Percentiles rank a stretch among this genome's conserved stretches.
These are phyloP conservation scores for Erebia ligea DNA, from an alignment of 2,888 invertebrate species.

Conservation along the genomic window DNA sequence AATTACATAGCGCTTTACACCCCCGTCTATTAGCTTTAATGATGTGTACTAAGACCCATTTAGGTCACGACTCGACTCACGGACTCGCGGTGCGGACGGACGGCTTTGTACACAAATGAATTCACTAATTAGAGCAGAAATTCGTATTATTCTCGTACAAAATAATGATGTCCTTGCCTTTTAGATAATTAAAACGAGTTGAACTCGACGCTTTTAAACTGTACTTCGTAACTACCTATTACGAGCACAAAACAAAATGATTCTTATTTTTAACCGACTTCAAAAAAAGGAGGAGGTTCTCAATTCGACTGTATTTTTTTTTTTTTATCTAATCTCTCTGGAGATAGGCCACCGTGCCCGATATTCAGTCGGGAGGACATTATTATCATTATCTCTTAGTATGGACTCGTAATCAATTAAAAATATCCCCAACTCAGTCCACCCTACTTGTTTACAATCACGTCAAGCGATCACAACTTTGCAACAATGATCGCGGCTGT, in stretches of 20 bases:
- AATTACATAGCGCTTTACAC: background rate
- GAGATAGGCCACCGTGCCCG: too few species aligned
- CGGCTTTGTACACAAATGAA: conserved; percentile 4
- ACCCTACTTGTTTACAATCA: conserved; percentile 6
- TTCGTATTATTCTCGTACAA: background rate
- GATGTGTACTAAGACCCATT: conserved; percentile 12
- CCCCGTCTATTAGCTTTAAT: background rate
- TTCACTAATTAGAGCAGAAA: background rate
- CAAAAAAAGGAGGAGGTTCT: too few species aligned
- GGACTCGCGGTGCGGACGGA: background rate
- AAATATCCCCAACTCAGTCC: background rate
- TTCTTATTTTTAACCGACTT: too few species aligned
- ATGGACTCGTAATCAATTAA: background rate
- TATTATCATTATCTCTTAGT: background rate
- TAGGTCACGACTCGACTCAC: conserved; percentile 14
- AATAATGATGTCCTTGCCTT: conserved; percentile 1
- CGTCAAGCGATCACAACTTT: conserved; percentile 2
- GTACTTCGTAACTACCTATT: background rate
- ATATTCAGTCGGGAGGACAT: too few species aligned
- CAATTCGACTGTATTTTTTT: too few species aligned
- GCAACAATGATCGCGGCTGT: conserved; percentile 6
- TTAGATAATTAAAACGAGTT: background rate
- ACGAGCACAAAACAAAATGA: background rate
- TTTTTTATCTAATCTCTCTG: too few species aligned
- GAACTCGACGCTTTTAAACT: background rate